Conservation (phyloP, 1,140 invertebrate species). For the Eulimnadia texana region DNA sequence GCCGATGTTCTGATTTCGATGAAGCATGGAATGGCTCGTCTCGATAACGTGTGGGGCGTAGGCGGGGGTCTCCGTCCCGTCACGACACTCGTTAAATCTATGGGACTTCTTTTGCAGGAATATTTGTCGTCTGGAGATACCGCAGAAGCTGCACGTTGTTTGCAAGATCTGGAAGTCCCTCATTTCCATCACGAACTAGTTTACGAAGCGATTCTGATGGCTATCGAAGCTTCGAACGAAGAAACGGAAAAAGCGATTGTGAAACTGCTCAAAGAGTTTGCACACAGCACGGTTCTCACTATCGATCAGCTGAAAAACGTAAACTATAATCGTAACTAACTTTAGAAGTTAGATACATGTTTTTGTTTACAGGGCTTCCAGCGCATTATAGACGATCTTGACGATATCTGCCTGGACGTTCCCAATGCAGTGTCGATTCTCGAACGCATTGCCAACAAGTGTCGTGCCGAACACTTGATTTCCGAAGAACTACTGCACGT, state of each 20-base stretch:
- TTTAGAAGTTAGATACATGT: not conserved
- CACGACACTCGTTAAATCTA: constrained; percentile 71
- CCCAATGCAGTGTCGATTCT: constrained; percentile 70
- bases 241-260: constrained; percentile 59
- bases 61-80: constrained; percentile 75
- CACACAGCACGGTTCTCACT: constrained; percentile 56
- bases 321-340: constrained; percentile 12
- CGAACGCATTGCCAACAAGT: constrained; percentile 64
- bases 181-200: constrained; percentile 90
- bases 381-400: constrained; percentile 73
- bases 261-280: constrained; percentile 57
- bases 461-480: constrained; percentile 48
- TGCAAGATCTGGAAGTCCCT: constrained; percentile 74
- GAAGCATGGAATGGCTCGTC: constrained; percentile 69
- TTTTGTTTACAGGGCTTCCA: constrained; percentile 74
- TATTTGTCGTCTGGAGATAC: constrained; percentile 70
- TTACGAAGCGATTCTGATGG: constrained; percentile 70
- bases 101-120: constrained; percentile 70
- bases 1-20: constrained; percentile 66
- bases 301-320: constrained; percentile 72
- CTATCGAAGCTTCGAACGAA: constrained; percentile 63
- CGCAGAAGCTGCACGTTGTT: constrained; percentile 59
- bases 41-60: constrained; percentile 87
- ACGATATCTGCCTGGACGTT: constrained; percentile 81
- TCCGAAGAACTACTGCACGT: constrained; percentile 48